Conservation (phyloP, 2,888 invertebrate species). For the Heliconius hortense region DNA sequence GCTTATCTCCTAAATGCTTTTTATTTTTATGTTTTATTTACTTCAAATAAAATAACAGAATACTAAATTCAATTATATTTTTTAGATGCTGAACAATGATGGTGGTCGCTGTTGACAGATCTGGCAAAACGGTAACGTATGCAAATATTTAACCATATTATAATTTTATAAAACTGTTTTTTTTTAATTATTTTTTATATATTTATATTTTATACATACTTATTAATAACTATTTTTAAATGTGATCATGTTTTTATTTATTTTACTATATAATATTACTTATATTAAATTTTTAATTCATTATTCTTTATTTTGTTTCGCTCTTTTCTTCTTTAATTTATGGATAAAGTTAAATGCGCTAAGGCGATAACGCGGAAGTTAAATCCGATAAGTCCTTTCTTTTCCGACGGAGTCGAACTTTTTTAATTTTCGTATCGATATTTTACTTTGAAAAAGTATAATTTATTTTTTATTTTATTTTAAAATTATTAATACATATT, state of each 20-base stretch:
- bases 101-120: constrained; percentile 12
- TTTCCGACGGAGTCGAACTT: constrained; percentile 3
- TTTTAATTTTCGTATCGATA: not conserved
- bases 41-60: not conserved
- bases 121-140: constrained; percentile 55
- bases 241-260: not conserved
- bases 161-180: constrained; percentile 33
- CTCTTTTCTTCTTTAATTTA: not conserved
- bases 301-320: not conserved
- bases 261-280: no score
- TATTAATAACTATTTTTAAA: not conserved
- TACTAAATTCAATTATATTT: constrained; percentile 41
- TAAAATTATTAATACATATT: not conserved
- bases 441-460: not conserved
- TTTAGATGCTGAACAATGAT: constrained; percentile 53
- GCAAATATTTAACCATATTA: not conserved
- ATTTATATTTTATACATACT: not conserved
- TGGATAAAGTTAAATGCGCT: constrained; percentile 12
- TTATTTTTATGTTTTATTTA: constrained; percentile 41
- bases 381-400: constrained; percentile 18
- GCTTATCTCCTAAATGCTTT: constrained; percentile 53
- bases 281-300: no score
- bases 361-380: constrained; percentile 10
- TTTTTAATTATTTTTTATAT: not conserved
- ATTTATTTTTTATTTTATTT: not conserved